Evolutionary conservation across 2,888 invertebrate species (phyloP), one percentile per base, ranked within the genome.

Genomic region (Cephus sareptanus): DNA sequence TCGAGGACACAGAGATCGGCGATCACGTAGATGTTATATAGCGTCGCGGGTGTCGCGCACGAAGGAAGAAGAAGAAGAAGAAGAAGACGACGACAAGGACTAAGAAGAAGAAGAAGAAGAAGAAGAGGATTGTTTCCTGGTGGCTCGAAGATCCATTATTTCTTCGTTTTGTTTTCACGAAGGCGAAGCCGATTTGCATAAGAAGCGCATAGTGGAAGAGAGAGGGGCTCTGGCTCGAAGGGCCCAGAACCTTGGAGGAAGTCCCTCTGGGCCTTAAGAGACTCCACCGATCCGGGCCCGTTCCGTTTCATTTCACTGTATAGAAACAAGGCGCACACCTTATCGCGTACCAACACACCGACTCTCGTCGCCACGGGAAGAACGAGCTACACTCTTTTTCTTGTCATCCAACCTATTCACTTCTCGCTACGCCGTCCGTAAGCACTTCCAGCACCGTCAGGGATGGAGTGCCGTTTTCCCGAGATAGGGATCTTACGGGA

Each of bases 121-220:
- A 78, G 81, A 80, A 75, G 76, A 84, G 86, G 83, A 87, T 85
- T 87, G 86, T 88, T 89, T 85, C 86, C 83, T 83, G 85, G 83
- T 86, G 85, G 83, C 82, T 77, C 83, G 78, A 81, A 84, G 83
- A 80, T 79, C 80, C 79, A 76, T 69, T 79, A 81, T 74, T 75
- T 81, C 75, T 77, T 83, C 82, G 83, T 87, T 86, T 87, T 88
- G 82, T 84, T 86, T 84, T 86, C 84, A 81, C 82, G 79, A 84
- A 79, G 84, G 81, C 81, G 78, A 84, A 88, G 87, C 88, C 87
- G 87, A 88, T 89, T 88, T 88, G 87, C 87, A 88, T 88, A 86
- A 85, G 85, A 78, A 79, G 79, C 77, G 71, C 37, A 73, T 34
- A 71, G 33, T 71, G 3, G 71, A 71, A 31, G 31, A n/a, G 71